Conservation (phyloP, 2,888 invertebrate genomes). For the Lamellibrachia columna region DNA sequence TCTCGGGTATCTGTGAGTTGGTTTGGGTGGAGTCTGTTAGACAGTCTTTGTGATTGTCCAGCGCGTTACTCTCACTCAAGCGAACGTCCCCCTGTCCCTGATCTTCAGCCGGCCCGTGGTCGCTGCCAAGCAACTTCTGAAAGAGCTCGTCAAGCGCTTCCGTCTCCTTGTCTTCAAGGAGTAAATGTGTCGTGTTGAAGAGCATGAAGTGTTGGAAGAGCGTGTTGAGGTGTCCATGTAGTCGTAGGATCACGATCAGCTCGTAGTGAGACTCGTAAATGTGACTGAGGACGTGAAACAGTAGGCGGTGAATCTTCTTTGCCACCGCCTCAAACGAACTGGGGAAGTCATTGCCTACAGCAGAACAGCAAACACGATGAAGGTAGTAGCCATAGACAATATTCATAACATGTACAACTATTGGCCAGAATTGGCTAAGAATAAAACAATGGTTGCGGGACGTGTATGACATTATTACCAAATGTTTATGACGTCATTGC, state of each 20-base stretch:
- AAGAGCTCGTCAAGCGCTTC: conserved; percentile 70
- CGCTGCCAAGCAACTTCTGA: background rate
- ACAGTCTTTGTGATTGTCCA: background rate
- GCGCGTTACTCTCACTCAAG: background rate
- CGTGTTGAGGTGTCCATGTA: conserved; percentile 96
- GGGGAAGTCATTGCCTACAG: conserved; percentile 91
- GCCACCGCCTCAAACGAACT: conserved; percentile 92
- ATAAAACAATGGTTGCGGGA: too few species aligned
- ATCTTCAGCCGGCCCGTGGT: background rate
- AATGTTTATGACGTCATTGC: too few species aligned
- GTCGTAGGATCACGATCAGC: conserved; percentile 86
- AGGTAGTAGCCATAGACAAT: too few species aligned
- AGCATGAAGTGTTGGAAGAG: conserved; percentile 95
- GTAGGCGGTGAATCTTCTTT: conserved; percentile 93
- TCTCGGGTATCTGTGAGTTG: background rate
- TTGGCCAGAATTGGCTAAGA: too few species aligned
- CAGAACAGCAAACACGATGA: conserved; percentile 7
- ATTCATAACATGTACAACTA: too few species aligned
- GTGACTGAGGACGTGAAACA: conserved; percentile 98
- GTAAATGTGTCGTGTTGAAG: conserved; percentile 83
- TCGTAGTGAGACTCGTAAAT: conserved; percentile 97
- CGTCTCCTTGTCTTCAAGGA: conserved; percentile 95
- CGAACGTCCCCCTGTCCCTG: background rate
- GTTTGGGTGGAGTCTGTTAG: background rate
- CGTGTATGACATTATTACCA: too few species aligned